phyloP scores from a whole-genome alignment of 2,797 vertebrate species.

The Novumbra hubbsi region DNA sequence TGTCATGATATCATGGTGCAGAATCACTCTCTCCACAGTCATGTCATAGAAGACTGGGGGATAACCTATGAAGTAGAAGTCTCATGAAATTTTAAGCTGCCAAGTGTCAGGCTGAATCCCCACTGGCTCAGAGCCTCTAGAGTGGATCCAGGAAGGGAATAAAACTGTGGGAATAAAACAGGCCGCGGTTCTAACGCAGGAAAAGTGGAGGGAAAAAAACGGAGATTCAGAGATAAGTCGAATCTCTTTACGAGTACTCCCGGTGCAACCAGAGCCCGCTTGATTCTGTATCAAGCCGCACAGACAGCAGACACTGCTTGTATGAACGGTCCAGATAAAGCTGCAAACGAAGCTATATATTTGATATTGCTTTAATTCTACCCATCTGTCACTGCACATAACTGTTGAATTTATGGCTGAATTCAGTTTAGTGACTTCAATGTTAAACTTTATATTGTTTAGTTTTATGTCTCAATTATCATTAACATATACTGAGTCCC shows the following conservation, averaged over 20 bases:
- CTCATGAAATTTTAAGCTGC: slow-evolving; percentile 79
- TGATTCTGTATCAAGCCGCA: slow-evolving; percentile 39
- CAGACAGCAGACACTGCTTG: slow-evolving; percentile 15
- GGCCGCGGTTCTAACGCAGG: slow-evolving; percentile 45
- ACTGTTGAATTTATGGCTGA: slow-evolving; percentile 32
- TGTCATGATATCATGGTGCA: slow-evolving; percentile 60
- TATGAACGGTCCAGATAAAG: slow-evolving; percentile 45
- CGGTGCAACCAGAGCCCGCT: slow-evolving; percentile 30
- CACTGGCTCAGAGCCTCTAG: slow-evolving; percentile 58
- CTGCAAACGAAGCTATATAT: slow-evolving; percentile 42
- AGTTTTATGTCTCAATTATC: slow-evolving; percentile 12
- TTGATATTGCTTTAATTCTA: slow-evolving; percentile 45
- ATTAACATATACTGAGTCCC: slow-evolving; percentile 27
- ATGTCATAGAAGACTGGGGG: slow-evolving; percentile 55
- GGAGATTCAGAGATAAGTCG: slow-evolving; percentile 53
- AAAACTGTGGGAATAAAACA: slow-evolving; percentile 63
- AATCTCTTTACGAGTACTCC: slow-evolving; percentile 51
- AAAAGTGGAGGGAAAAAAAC: slow-evolving; percentile 18
- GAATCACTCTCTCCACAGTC: slow-evolving; percentile 44
- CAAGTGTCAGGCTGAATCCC: slow-evolving; percentile 69
- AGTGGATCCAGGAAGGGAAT: slow-evolving; percentile 57
- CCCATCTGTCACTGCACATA: slow-evolving; percentile 48
- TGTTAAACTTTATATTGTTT: slow-evolving; percentile 9
- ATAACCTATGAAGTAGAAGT: slow-evolving; percentile 77
- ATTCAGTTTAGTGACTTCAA: slow-evolving; percentile 9